Evolutionary conservation across 2,797 vertebrate genomes (phyloP).

Genomic region (Gallinago stenura): DNA sequence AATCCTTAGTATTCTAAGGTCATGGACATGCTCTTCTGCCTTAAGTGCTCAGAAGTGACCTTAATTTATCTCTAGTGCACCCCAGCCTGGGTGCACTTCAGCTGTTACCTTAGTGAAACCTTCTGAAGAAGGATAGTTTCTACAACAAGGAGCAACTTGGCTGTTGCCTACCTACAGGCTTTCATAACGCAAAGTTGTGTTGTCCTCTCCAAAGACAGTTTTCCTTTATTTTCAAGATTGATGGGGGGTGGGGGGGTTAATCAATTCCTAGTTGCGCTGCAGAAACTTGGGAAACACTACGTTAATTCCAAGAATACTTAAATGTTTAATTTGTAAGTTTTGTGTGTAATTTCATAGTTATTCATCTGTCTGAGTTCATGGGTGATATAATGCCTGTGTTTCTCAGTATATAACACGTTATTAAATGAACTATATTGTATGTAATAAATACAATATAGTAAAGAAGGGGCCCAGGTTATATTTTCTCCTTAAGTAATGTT

Average conservation of each 20-base stretch:
- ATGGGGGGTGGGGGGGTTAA: rapidly evolving
- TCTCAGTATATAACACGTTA: background rate
- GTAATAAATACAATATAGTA: background rate
- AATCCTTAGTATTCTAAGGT: background rate
- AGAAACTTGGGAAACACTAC: background rate
- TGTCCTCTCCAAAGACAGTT: background rate
- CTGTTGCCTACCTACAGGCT: background rate
- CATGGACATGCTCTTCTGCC: background rate
- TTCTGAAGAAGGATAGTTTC: background rate
- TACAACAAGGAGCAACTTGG: background rate
- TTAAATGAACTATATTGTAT: background rate
- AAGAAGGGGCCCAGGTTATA: background rate
- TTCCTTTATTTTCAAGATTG: background rate
- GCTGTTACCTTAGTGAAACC: background rate
- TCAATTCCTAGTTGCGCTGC: background rate
- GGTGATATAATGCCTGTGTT: background rate
- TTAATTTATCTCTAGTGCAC: background rate
- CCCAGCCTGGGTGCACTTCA: background rate
- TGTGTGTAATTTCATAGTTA: background rate
- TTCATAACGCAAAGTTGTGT: background rate
- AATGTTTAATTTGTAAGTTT: background rate
- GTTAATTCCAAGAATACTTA: background rate
- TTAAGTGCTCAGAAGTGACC: background rate
- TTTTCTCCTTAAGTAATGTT: background rate
- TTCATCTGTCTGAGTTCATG: background rate